Evolutionary conservation across 2,888 invertebrate genomes (phyloP).

Genomic region (Lottia scabra): DNA sequence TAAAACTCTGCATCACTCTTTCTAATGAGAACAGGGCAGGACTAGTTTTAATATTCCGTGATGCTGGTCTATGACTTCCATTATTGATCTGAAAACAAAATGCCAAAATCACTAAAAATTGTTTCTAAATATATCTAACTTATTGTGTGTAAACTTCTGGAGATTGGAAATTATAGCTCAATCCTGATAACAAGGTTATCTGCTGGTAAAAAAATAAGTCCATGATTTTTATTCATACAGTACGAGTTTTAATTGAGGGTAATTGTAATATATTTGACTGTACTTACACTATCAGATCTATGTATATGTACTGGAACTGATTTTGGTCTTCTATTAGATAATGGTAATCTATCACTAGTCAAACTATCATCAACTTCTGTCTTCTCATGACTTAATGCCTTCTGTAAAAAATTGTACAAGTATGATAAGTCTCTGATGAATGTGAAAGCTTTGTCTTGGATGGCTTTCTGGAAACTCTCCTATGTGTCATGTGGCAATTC

Average conservation of each 20-base stretch:
- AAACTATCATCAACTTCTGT: constrained; percentile 42
- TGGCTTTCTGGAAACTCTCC: neutral
- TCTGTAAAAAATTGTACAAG: constrained; percentile 33
- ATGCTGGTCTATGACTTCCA: constrained; percentile 47
- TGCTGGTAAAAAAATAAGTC: no score
- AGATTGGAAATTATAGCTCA: no score
- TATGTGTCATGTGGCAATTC: no score
- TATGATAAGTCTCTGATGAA: no score
- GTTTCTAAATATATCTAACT: no score
- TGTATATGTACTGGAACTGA: constrained; percentile 64
- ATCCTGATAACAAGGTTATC: no score
- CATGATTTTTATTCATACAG: no score
- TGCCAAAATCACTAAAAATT: no score
- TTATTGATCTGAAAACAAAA: neutral
- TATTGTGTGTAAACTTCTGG: no score
- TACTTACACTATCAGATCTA: constrained; percentile 37
- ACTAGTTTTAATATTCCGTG: constrained; percentile 67
- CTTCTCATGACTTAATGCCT: constrained; percentile 45
- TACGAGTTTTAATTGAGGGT: no score
- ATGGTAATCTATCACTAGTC: constrained; percentile 43
- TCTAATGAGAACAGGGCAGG: constrained; percentile 68
- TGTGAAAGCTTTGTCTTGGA: no score
- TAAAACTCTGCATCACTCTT: constrained; percentile 68
- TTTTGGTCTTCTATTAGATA: constrained; percentile 53
- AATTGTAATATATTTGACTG: no score